Base-by-base conservation (phyloP, 2,797 vertebrate genomes). In the Sebastes iracundus region DNA sequence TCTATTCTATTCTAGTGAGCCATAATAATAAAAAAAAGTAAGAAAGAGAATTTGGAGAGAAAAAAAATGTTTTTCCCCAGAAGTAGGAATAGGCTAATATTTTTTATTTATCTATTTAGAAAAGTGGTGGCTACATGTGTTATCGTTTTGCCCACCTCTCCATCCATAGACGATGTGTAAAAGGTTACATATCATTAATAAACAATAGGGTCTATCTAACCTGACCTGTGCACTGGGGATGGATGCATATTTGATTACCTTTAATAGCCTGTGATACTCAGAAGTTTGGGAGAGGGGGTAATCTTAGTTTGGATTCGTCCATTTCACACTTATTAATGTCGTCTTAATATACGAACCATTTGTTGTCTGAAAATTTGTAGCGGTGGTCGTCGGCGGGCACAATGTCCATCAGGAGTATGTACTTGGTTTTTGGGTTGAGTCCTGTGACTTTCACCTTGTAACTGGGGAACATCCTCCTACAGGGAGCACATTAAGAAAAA, bases 381-480 rank as follows among this genome's bases (percentile, higher is more conserved):
- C 98, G 97, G 93, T 99, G 98, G 75, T 98, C 98, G 65, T 99
- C 98, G 0, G 94, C 96, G 0, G 98, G 97, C 9, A 99, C 97
- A 0, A 99, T 96, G 84, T 99, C 98, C 98, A 99, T 99, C 81
- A 99, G 85, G 32, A 99, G 96, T n/a, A 99, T 99, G 83, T 99
- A 99, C 89, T 99, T 99, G 0, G 98, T 98, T 94, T 98, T 99
- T 32, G 98, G 97, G 85, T 99, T 99, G 27, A 99, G 96, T 59
- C 98, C 98, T 2, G 97, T 97, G 81, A 99, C 98, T 95, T 99
- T 99, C 87, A 99, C 98, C 93, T 99, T 99, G 94, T 98, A 99
- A 87, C 98, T 97, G 77, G 98, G 98, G 88, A 99, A 99, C 98
- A 99, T 99, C 38, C 98, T 95, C 92, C 98, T 99, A 76, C 22